A percentile compares a stretch with the other conserved stretches of the same genome.
These are phyloP conservation scores for Virgularia gustaviana DNA, from an alignment of 92 coral and sea anemone species.

Conservation along the genomic window DNA sequence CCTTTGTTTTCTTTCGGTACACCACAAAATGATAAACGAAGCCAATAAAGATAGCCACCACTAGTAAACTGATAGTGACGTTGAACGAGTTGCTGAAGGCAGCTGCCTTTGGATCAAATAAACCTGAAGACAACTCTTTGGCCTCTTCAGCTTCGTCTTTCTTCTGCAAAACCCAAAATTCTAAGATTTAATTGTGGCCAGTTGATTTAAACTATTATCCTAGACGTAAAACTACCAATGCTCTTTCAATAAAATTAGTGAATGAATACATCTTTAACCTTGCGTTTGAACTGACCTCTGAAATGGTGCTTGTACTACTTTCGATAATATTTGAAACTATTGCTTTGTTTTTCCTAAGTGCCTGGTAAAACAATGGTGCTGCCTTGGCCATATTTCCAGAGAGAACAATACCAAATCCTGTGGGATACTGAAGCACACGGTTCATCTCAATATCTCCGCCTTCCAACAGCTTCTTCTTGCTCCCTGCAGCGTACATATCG, in stretches of 20 bases:
- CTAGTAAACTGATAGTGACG: constrained; percentile 16
- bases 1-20: constrained; percentile 7
- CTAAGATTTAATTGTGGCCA: too few species aligned
- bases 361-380: constrained; percentile 11
- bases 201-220: too few species aligned
- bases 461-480: background rate
- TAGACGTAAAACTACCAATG: too few species aligned
- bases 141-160: constrained; percentile 49
- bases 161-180: constrained; percentile 30
- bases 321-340: constrained; percentile 7
- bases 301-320: constrained; percentile 14
- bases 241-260: too few species aligned
- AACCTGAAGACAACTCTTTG: constrained; percentile 59
- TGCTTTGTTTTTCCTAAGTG: background rate
- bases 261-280: too few species aligned
- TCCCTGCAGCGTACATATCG: constrained; percentile 28
- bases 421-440: constrained; percentile 24
- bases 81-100: constrained; percentile 11
- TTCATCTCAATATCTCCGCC: constrained; percentile 31
- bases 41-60: background rate
- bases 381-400: constrained; percentile 30
- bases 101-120: constrained; percentile 42
- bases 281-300: constrained; percentile 14
- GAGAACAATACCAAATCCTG: constrained; percentile 21
- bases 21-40: constrained; percentile 12